Evolutionary conservation across 1,140 invertebrate genomes (phyloP), one percentile per base, ranked within the genome.

Genomic region (Linepithema humile): DNA sequence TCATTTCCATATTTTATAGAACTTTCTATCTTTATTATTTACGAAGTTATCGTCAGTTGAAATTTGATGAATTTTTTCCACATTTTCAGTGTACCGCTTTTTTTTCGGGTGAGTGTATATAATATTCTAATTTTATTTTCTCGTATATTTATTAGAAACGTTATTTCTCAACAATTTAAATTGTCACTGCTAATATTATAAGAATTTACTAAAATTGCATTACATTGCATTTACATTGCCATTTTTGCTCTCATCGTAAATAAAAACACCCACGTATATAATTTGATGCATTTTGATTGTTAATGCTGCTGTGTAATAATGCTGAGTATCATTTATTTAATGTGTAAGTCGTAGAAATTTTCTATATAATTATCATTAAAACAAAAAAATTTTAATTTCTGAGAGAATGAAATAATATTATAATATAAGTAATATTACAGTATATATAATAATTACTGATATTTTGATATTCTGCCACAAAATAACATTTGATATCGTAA

Each of bases 341-440:
- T 29, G 23, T 26, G 2, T 2, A 29, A 15, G 43, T 43, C 15
- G 2, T 29, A n/a, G 17, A 38, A n/a, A 45, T 45, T 17, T 26
- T 67, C 9, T 1, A 67, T 23, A 12, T 45, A 3, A 45, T 10
- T 5, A 67, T 4, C 1, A 26, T 38, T 5, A 67, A 29, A 67
- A 40, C n/a, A 12, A 2, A 3, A 55, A 67, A 67, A 67, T 26
- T n/a, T n/a, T 26, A 4, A 7, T 45, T 45, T 29, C 1, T 1
- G 17, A 9, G 29, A 40, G 40, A 64, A 23, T 65, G 9, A 67
- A 1, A 20, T 62, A 1, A 17, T 65, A 40, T 40, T 60, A 62
- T 62, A 62, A 65, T 65, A 65, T 43, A 26, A 55, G 32, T 35
- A 43, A 67, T 67, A 67, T n/a, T n/a, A n/a, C n/a, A 43, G 40